Base-by-base conservation (phyloP, 1,140 invertebrate species). In the Rhyzopertha dominica region DNA sequence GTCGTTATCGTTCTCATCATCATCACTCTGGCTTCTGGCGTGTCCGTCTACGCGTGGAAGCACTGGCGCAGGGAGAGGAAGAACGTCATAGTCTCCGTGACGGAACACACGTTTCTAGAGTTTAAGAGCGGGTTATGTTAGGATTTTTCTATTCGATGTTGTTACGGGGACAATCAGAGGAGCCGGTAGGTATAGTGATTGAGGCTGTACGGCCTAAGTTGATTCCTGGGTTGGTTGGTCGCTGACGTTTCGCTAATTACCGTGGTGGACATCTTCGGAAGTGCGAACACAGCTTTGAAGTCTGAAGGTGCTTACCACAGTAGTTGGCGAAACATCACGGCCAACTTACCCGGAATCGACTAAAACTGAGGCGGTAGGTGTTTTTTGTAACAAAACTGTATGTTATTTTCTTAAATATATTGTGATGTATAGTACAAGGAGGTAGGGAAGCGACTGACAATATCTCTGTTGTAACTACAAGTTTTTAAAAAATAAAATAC, bases 71-170 rank as follows among this genome's bases (percentile, higher is more conserved):
- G 61, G 18, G 60, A 67, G 47, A 52, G 60, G 42, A 61, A 62
- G 32, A 62, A 61, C 37, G 63, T 63, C 19, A 65, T 67, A 30
- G 62, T 64, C 38, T 65, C 64, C 17, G 63, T 67, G 13, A 67
- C 65, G n/a, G 62, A 67, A 54, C 65, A 67, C 47, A 67, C 65
- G 18, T 67, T 67, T 49, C 50, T 67, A 36, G 64, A 66, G 45
- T 67, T 67, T 53, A 67, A 67, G 47, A 65, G 57, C 39, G 65
- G 65, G 40, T 57, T 65, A 49, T 67, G 65, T 61, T 67, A 53
- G 58, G 23, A 28, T 26, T n/a, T 25, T 7, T 28, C 36, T 49
- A 47, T 30, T 22, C 25, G 31, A 16, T 13, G 16, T 22, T 20
- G 14, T 4, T 43, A 34, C 35, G 66, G 61, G 48, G 56, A 36